These are phyloP conservation scores for Ormyrus labotus DNA, from an alignment of 2,888 invertebrate genomes.

Conservation along the genomic window DNA sequence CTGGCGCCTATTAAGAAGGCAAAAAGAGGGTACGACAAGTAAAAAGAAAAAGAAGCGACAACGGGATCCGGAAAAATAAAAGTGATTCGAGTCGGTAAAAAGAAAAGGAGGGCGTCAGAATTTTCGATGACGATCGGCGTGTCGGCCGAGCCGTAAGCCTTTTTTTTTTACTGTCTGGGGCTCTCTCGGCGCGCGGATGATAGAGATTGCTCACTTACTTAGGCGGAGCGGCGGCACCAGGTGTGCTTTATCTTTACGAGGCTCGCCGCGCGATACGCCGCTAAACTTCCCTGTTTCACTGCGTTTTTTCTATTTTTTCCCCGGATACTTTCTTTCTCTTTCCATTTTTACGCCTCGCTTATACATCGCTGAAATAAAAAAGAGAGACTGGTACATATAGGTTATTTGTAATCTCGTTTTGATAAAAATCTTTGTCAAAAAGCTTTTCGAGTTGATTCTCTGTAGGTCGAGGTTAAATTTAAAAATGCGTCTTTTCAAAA, in stretches of 20 bases:
- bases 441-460: too few relatives aligned
- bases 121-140: slow-evolving; percentile 16
- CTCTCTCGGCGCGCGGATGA: slow-evolving; percentile 20
- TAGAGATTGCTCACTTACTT: slow-evolving; percentile 57
- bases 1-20: neutral
- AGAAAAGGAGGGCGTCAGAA: neutral
- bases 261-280: slow-evolving; percentile 21
- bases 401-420: too few relatives aligned
- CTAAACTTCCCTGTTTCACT: slow-evolving; percentile 52
- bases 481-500: too few relatives aligned
- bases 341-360: too few relatives aligned
- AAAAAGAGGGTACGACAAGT: neutral
- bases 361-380: neutral
- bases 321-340: neutral
- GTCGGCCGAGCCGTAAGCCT: slow-evolving; percentile 38
- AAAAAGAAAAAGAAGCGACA: slow-evolving; percentile 13
- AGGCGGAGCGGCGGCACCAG: slow-evolving; percentile 51
- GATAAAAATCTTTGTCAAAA: too few relatives aligned
- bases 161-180: slow-evolving; percentile 47
- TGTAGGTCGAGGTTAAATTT: too few relatives aligned
- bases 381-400: neutral
- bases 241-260: slow-evolving; percentile 63
- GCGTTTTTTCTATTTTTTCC: slow-evolving; percentile 20
- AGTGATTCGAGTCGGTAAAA: neutral
- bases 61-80: neutral